phyloP scores from a whole-genome alignment of 2,888 invertebrate species.

The Alloscopus bannaensis region DNA sequence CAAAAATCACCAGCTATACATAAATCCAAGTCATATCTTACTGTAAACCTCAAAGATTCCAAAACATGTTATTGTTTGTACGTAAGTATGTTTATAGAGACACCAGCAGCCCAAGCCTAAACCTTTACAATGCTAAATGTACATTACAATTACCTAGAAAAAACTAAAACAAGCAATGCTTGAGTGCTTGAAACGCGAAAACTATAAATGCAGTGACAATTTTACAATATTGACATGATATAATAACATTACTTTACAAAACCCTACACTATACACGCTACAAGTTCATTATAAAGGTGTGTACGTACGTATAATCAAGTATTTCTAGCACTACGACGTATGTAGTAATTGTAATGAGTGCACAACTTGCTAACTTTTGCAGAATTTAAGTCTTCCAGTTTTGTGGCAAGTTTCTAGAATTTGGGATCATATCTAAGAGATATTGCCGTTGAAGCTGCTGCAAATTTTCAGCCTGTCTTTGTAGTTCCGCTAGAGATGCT shows the following conservation, averaged over 20 bases:
- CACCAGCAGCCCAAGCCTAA: conserved; percentile 61
- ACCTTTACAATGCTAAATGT: conserved; percentile 26
- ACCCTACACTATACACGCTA: conserved; percentile 37
- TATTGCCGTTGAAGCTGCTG: conserved; percentile 89
- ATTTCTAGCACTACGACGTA: conserved; percentile 26
- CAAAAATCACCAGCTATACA: conserved; percentile 12
- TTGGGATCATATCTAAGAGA: conserved; percentile 95
- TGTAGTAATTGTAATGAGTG: conserved; percentile 39
- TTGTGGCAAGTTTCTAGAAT: conserved; percentile 72
- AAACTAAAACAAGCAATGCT: conserved; percentile 37
- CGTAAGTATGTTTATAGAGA: conserved; percentile 60
- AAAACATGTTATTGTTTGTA: conserved; percentile 51
- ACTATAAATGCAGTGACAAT: conserved; percentile 36
- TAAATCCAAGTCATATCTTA: not conserved
- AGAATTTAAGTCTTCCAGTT: conserved; percentile 73
- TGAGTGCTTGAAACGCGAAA: conserved; percentile 21
- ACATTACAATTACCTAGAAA: conserved; percentile 35
- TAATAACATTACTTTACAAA: conserved; percentile 34
- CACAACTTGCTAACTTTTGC: conserved; percentile 27
- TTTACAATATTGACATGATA: conserved; percentile 59
- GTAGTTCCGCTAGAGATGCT: conserved; percentile 84
- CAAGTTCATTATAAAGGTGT: too few relatives aligned
- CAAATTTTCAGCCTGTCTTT: conserved; percentile 87
- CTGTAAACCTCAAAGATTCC: conserved; percentile 28
- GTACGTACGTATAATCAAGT: conserved; percentile 43